Evolutionary conservation across 2,797 vertebrate species (phyloP).

Genomic region (Peromyscus attwateri): DNA sequence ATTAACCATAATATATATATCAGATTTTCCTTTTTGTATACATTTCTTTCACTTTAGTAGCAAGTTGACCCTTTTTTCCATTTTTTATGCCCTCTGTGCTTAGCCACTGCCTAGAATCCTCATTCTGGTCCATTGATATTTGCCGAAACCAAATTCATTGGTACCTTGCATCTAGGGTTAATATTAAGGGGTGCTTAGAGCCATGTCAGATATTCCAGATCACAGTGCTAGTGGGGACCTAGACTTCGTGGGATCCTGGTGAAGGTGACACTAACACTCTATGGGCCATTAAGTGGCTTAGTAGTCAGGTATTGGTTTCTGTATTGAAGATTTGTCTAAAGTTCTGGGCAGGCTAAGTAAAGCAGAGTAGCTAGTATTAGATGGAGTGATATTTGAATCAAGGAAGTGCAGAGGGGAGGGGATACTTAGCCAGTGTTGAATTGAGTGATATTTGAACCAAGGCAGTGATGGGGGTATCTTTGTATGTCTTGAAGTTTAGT

Average conservation of each 20-base stretch:
- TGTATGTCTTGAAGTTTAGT: background rate
- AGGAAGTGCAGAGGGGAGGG: too few relatives aligned
- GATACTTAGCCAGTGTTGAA: too few relatives aligned
- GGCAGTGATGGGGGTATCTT: too few relatives aligned
- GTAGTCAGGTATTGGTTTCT: background rate
- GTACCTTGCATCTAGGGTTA: background rate
- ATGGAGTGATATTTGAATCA: too few relatives aligned
- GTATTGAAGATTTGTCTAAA: background rate
- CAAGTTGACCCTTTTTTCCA: background rate
- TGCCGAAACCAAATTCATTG: background rate
- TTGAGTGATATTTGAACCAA: too few relatives aligned
- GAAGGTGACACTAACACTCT: background rate
- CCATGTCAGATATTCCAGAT: background rate
- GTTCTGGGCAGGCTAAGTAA: background rate
- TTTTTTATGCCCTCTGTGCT: slow-evolving; percentile 7
- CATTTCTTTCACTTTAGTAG: slow-evolving; percentile 20
- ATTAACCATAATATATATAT: background rate
- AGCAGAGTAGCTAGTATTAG: background rate
- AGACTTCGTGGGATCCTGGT: background rate
- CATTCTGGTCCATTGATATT: background rate
- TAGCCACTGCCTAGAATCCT: background rate
- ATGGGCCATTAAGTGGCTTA: background rate
- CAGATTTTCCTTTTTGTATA: background rate
- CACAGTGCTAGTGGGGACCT: too few relatives aligned
- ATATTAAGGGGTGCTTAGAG: background rate